phyloP scores from a whole-genome alignment of 2,113 vertebrate genomes.

The Cochlearius cochlearius region DNA sequence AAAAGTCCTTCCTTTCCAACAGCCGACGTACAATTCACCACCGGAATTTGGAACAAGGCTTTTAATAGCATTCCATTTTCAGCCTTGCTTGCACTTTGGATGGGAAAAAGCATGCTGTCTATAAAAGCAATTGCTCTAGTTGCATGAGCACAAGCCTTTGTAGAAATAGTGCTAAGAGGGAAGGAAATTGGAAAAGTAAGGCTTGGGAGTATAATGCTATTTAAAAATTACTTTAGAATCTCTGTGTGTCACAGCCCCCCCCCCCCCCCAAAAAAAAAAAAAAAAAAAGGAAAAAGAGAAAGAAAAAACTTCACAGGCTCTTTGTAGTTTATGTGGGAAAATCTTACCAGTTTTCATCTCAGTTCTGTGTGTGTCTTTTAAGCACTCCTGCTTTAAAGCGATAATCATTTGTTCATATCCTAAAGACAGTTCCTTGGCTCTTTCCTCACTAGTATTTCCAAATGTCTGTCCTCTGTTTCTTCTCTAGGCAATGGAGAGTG shows the following conservation, averaged over 20 bases:
- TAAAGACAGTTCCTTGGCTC: not conserved
- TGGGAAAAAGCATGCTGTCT: not conserved
- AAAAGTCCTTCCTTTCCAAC: not conserved
- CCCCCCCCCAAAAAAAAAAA: not conserved
- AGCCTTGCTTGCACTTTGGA: not conserved
- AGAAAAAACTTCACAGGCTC: not conserved
- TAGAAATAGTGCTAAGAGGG: not conserved
- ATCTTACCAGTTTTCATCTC: not conserved
- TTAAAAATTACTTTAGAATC: not conserved
- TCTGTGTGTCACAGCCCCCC: not conserved
- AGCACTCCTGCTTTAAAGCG: not conserved
- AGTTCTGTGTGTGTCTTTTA: not conserved
- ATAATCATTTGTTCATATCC: not conserved
- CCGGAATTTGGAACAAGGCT: not conserved
- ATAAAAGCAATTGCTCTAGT: not conserved
- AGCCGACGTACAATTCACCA: not conserved
- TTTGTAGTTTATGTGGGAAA: not conserved
- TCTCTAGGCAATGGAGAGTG: not conserved
- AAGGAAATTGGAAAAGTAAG: not conserved
- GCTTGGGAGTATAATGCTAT: not conserved
- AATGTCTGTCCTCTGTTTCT: not conserved
- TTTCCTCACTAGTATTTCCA: not conserved
- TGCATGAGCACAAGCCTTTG: not conserved
- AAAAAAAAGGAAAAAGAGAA: no score
- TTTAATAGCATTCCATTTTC: not conserved